Evolutionary conservation across 2,797 vertebrate species (phyloP), one percentile per base, ranked within the genome.

Genomic region (Gymnocypris eckloni): DNA sequence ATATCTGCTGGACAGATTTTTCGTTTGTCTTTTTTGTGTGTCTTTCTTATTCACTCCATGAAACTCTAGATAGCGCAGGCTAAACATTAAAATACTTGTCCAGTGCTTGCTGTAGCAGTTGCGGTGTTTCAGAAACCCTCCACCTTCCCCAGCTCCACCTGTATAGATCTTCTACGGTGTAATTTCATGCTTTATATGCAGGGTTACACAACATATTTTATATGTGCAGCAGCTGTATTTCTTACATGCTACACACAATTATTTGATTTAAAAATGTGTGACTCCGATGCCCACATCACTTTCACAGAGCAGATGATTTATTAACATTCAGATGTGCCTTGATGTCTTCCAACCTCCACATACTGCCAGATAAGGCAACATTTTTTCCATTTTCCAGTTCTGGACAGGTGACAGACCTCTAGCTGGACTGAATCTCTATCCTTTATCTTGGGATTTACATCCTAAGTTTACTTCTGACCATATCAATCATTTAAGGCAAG

Each of bases 401-500:
- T 22, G 43, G 64, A 69, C 25, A 69, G 16, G 39, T 75, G 48
- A 69, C 78, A 79, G 50, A n/a, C 18, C 43, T 66, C 59, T 39
- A 45, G 76, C 76, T 83, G 64, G 67, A 54, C 79, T 82, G 66
- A 86, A 72, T 84, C 39, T 78, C 59, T 20, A 56, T 64, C 39
- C 20, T 61, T 41, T 59, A 48, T 54, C 70, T 87, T 77, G 52
- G 64, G 50, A 79, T 82, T 82, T 81, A 79, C 56, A 75, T 54
- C 69, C 76, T 9, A 33, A 25, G 33, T 43, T 79, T 43, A 67
- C 70, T 41, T 64, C 85, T 48, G 72, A 10, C 28, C 78, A 84
- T 67, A 41, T 69, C 39, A 82, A 37, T 54, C 33, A 43, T 64
- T 50, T 11, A 70, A 67, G 71, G 69, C 22, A 64, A 20, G 37